Conservation (phyloP, 2,888 invertebrate genomes). For the Dasysyrphus tricinctus region DNA sequence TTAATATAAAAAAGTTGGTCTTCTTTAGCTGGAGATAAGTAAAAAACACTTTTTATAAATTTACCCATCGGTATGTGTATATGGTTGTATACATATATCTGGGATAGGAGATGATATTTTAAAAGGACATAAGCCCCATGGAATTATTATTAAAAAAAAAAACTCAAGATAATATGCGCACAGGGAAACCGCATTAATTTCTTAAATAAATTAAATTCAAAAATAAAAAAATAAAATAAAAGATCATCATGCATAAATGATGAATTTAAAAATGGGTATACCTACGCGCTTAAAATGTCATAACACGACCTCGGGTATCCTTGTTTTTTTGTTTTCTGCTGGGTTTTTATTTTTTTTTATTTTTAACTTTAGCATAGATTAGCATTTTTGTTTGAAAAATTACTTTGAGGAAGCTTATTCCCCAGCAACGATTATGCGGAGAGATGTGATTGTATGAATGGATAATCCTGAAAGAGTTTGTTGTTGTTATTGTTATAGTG, state of each 20-base stretch:
- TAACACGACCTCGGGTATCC: neutral
- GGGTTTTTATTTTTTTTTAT: neutral
- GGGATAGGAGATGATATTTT: neutral
- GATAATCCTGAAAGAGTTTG: neutral
- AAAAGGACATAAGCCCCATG: conserved; percentile 21
- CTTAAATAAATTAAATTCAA: conserved; percentile 2
- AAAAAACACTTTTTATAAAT: conserved; percentile 11
- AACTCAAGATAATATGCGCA: conserved; percentile 34
- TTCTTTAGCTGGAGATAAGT: conserved; percentile 7
- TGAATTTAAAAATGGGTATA: neutral
- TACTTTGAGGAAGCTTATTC: neutral
- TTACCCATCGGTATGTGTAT: neutral
- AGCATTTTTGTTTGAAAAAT: neutral
- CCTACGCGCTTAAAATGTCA: neutral
- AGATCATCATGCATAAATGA: conserved; percentile 12
- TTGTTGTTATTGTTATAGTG: neutral
- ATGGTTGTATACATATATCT: neutral
- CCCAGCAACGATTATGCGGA: neutral
- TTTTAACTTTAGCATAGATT: neutral
- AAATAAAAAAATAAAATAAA: neutral
- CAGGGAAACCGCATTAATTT: conserved; percentile 42
- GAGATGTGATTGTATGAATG: neutral
- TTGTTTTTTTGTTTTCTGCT: too few relatives aligned
- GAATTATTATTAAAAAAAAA: conserved; percentile 18
- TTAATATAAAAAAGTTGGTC: conserved; percentile 39